phyloP scores from a whole-genome alignment of 2,888 invertebrate genomes.

The Tenthredo scrophulariae region DNA sequence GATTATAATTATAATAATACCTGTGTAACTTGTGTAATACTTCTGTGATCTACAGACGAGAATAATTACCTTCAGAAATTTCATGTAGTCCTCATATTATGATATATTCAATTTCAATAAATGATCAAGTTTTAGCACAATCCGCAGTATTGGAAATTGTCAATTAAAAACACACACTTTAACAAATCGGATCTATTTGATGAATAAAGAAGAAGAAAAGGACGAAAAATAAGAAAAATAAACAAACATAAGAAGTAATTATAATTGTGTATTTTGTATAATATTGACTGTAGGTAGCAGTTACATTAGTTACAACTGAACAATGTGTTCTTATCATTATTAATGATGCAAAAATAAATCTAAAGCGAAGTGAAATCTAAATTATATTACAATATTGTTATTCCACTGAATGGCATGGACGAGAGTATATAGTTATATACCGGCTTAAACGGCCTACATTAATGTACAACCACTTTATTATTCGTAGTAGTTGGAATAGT shows the following conservation, averaged over 20 bases:
- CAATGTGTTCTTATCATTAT: constrained; percentile 70
- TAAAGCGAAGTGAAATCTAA: not conserved
- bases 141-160: constrained; percentile 70
- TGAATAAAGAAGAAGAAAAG: constrained; percentile 54
- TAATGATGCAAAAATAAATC: constrained; percentile 55
- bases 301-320: constrained; percentile 67
- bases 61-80: not conserved
- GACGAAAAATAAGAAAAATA: constrained; percentile 13
- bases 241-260: constrained; percentile 33
- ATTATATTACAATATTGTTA: constrained; percentile 14
- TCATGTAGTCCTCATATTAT: not conserved
- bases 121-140: constrained; percentile 56
- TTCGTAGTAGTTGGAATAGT: constrained; percentile 21
- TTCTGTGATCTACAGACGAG: constrained; percentile 9
- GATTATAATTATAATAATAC: not conserved
- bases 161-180: constrained; percentile 64
- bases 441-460: constrained; percentile 36
- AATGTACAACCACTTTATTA: constrained; percentile 29
- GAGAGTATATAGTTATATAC: constrained; percentile 37
- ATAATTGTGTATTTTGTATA: constrained; percentile 70
- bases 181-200: constrained; percentile 60
- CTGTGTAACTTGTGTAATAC: constrained; percentile 18
- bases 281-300: constrained; percentile 67
- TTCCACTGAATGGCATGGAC: constrained; percentile 21
- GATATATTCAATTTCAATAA: not conserved